Evolutionary conservation across 2,797 vertebrate species (phyloP).

Genomic region (Danio albolineatus): DNA sequence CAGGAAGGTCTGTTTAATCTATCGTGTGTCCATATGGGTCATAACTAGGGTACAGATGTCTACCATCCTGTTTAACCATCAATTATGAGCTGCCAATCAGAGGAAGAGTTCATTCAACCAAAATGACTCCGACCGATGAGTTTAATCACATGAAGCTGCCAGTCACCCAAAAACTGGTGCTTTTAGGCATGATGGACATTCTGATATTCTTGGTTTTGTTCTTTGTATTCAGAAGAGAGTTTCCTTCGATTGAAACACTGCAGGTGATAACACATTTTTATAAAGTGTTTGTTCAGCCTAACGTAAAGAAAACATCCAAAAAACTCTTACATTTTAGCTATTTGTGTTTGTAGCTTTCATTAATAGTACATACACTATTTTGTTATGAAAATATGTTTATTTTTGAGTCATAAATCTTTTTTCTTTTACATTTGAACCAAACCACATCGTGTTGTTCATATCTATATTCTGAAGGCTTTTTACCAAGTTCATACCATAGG

Average conservation of each 20-base stretch:
- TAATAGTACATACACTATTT: too few species aligned
- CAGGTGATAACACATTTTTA: too few species aligned
- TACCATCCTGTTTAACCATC: slow-evolving; percentile 28
- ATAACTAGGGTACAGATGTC: slow-evolving; percentile 29
- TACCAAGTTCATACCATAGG: too few species aligned
- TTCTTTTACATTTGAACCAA: too few species aligned
- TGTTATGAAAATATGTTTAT: too few species aligned
- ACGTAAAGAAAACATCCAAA: too few species aligned
- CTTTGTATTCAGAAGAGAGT: slow-evolving; percentile 28
- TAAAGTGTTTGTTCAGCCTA: too few species aligned
- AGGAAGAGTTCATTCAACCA: slow-evolving; percentile 21
- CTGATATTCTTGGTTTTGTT: neutral
- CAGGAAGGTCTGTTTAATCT: slow-evolving; percentile 33
- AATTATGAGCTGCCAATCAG: slow-evolving; percentile 27
- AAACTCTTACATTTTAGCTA: too few species aligned
- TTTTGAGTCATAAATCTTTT: too few species aligned
- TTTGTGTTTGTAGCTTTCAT: too few species aligned
- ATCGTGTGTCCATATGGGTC: slow-evolving; percentile 11
- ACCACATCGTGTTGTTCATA: too few species aligned
- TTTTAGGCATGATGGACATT: neutral
- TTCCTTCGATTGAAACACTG: slow-evolving; percentile 1
- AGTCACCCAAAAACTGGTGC: slow-evolving; percentile 27
- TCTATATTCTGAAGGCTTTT: too few species aligned
- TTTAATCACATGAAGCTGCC: slow-evolving; percentile 19
- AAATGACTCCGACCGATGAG: slow-evolving; percentile 25